Base-by-base conservation (phyloP, 2,888 invertebrate genomes). In the Eilema caniola region DNA sequence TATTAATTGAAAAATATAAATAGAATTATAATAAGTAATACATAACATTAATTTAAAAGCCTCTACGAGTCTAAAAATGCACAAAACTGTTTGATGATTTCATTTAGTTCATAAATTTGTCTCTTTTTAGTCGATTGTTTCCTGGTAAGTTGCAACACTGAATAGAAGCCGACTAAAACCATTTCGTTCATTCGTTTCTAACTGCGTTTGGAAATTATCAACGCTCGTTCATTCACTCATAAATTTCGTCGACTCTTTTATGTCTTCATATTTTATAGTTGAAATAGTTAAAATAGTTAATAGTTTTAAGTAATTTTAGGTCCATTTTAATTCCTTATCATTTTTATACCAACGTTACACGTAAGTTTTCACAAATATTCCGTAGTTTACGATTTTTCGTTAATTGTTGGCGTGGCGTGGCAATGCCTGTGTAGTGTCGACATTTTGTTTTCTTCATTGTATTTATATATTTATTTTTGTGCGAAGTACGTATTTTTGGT, bases 361-460 rank as follows among this genome's bases (percentile, higher is more conserved):
- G 93, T 93, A 90, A 93, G 93, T 93, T 83, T 78, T 73, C 72
- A 71, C 69, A 68, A 77, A 76, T 83, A 70, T 78, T 69, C 68
- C 33, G 69, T 79, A 75, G 28, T 81, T 71, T 70, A 74, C 66
- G 73, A 68, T 77, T 61, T 79, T 77, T 74, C 71, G 61, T 57
- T 70, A 72, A 78, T 75, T 78, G 80, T 83, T 82, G 82, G 85
- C 83, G 88, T 90, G 92, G 91, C 94, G 94, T 95, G 94, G 95
- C 94, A 93, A 90, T 90, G 89, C 86, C 88, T 87, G 79, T 83
- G 78, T 81, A 78, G 85, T 89, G 94, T 86, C 93, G 95, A 95
- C 95, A 95, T 95, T 90, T 95, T 95, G 95, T 95, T 94, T 93
- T 91, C 88, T 89, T 88, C 92, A 87, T 92, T 92, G 91, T 93